Evolutionary conservation across 2,797 vertebrate genomes (phyloP).

Genomic region (Scolopax bukidnonensis): DNA sequence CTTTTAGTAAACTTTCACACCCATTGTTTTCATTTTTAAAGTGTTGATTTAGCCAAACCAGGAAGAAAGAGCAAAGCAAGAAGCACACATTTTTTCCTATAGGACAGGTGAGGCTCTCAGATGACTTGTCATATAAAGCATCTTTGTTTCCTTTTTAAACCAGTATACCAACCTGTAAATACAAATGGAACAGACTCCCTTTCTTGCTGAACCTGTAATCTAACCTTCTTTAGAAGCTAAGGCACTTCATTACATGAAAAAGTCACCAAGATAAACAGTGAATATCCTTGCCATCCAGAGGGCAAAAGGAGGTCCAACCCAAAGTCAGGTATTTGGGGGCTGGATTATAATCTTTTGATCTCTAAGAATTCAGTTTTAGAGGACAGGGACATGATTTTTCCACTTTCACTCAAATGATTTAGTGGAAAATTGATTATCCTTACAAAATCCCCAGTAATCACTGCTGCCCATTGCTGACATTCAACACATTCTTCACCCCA

Average conservation of each 20-base stretch:
- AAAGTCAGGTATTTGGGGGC: not conserved
- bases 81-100: not conserved
- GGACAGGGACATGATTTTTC: not conserved
- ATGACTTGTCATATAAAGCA: conserved; percentile 37
- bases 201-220: conserved; percentile 32
- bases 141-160: conserved; percentile 19
- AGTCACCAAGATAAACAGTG: not conserved
- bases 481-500: not conserved
- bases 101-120: not conserved
- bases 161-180: not conserved
- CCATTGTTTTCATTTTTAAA: not conserved
- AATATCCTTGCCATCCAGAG: not conserved
- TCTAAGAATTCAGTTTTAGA: not conserved
- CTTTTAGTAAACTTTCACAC: not conserved
- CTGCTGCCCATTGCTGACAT: fast-evolving
- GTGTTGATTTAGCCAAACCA: not conserved
- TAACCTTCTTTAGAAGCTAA: not conserved
- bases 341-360: not conserved
- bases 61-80: not conserved
- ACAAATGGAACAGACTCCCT: not conserved
- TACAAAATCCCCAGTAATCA: not conserved
- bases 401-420: not conserved
- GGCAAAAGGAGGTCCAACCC: not conserved
- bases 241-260: not conserved
- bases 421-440: not conserved